phyloP scores from a whole-genome alignment of 2,113 vertebrate species.

The Paracyprichromis sp. region DNA sequence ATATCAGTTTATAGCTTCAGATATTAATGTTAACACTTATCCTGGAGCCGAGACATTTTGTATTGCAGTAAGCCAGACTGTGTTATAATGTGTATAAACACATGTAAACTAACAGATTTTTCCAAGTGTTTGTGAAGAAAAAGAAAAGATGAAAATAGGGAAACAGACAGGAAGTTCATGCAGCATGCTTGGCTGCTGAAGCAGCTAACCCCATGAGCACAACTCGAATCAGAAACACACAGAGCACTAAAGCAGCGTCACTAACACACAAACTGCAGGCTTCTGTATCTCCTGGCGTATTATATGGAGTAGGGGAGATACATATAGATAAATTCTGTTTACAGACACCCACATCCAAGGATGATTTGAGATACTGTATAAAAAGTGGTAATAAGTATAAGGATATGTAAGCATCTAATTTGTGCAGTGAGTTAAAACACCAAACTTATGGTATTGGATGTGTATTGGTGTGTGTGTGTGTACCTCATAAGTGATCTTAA shows the following conservation, averaged over 20 bases:
- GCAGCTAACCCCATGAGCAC: constrained; percentile 44
- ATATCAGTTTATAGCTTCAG: background rate
- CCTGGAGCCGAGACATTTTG: background rate
- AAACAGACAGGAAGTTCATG: background rate
- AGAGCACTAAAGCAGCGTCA: constrained; percentile 33
- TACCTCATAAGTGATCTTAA: constrained; percentile 93
- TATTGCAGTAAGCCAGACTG: background rate
- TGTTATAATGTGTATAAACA: background rate
- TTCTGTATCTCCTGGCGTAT: background rate
- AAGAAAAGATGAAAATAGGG: background rate
- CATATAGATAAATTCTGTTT: background rate
- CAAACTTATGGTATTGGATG: background rate
- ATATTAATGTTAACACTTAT: background rate
- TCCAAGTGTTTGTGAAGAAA: background rate
- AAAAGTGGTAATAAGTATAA: background rate
- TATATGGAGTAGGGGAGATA: background rate
- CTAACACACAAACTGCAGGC: constrained; percentile 21
- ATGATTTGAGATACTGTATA: background rate
- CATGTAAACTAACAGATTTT: background rate
- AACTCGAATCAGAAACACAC: constrained; percentile 31
- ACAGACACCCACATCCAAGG: background rate
- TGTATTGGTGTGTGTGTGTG: background rate
- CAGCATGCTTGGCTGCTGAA: constrained; percentile 45
- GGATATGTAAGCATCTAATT: background rate
- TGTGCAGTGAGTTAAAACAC: background rate